Percentiles rank a stretch among this genome's conserved stretches.
These are phyloP conservation scores for Diarsia dahlii DNA, from an alignment of 2,888 invertebrate species.

Conservation along the genomic window DNA sequence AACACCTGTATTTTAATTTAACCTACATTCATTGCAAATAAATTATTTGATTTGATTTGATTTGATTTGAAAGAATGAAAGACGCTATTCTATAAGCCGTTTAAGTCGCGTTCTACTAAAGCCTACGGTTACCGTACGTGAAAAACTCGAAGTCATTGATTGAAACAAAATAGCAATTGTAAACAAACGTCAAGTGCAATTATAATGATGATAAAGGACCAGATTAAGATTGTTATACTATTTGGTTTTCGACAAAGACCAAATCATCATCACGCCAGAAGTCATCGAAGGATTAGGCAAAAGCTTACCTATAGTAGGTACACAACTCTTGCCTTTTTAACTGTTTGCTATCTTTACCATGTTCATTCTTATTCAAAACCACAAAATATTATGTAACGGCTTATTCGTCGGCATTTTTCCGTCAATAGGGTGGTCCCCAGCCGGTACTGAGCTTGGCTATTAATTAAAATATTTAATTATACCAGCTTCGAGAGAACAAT, in stretches of 20 bases:
- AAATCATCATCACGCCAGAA: background rate
- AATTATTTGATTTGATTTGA: too few species aligned
- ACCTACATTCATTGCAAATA: too few species aligned
- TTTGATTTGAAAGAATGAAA: too few species aligned
- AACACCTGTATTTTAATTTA: too few species aligned
- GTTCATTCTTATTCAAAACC: background rate
- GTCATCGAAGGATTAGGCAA: background rate
- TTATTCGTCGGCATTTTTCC: constrained; percentile 40
- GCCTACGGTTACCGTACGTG: constrained; percentile 18
- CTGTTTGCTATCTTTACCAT: background rate
- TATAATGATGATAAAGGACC: background rate
- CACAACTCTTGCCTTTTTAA: background rate
- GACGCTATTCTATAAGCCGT: constrained; percentile 18
- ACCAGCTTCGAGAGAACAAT: constrained; percentile 64
- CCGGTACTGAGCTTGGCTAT: constrained; percentile 58
- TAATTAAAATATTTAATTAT: constrained; percentile 76
- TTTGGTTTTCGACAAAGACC: background rate
- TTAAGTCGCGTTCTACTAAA: constrained; percentile 34
- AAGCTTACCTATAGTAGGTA: background rate
- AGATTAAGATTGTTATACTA: background rate
- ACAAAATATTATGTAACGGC: background rate
- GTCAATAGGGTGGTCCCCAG: constrained; percentile 57
- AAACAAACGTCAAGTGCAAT: background rate
- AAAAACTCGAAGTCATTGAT: background rate
- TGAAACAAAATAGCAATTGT: background rate